Conservation (phyloP, 2,797 vertebrate genomes). For the Brotula barbata region DNA sequence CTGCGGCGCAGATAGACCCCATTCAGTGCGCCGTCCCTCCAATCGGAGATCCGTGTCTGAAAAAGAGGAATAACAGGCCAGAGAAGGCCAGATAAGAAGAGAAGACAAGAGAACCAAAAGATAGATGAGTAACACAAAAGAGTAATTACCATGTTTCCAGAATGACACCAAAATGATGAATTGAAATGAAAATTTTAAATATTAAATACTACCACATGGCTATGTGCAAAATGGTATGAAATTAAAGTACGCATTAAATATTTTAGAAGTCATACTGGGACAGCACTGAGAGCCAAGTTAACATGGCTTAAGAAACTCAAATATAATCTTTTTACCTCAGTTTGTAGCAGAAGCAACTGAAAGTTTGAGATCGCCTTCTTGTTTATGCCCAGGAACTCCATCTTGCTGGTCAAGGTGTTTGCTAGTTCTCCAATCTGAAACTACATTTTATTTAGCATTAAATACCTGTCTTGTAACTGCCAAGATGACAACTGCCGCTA, state of each 20-base stretch:
- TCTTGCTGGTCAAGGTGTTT: constrained; percentile 96
- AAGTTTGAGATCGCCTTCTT: constrained; percentile 98
- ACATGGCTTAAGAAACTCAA: constrained; percentile 16
- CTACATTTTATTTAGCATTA: constrained; percentile 69
- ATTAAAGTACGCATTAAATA: constrained; percentile 60
- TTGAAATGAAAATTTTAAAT: constrained; percentile 69
- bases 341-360: constrained; percentile 96
- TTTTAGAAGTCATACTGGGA: constrained; percentile 51
- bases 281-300: constrained; percentile 4
- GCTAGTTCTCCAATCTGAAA: constrained; percentile 99
- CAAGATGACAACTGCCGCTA: neutral
- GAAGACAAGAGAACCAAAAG: constrained; percentile 3
- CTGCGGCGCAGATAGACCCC: constrained; percentile 98
- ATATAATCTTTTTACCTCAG: constrained; percentile 85
- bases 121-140: constrained; percentile 32
- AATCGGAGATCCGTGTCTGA: constrained; percentile 97
- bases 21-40: constrained; percentile 97
- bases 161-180: constrained; percentile 52
- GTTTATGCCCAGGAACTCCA: constrained; percentile 98
- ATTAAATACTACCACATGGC: constrained; percentile 54
- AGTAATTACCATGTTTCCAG: constrained; percentile 44
- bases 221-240: constrained; percentile 46
- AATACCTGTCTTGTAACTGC: neutral
- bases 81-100: neutral
- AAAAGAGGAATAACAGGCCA: neutral